Conservation (phyloP, 1,140 invertebrate genomes). For the Ceratosolen fusciceps region DNA sequence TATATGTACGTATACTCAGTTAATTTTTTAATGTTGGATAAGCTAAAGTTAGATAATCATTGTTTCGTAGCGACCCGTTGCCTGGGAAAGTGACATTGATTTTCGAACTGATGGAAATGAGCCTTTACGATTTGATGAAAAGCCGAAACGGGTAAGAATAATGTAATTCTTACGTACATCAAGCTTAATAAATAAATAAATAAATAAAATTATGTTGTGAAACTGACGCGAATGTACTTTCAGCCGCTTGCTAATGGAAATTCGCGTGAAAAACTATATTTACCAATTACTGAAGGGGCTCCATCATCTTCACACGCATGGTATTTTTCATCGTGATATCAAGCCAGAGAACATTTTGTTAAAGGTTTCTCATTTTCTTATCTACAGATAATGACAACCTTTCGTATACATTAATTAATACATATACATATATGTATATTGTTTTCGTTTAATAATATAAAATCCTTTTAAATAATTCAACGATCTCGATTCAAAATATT, state of each 20-base stretch:
- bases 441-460: too few relatives aligned
- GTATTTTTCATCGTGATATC: constrained; percentile 79
- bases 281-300: constrained; percentile 75
- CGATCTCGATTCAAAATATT: too few relatives aligned
- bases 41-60: not conserved
- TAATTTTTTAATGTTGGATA: too few relatives aligned
- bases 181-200: too few relatives aligned
- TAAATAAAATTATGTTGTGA: too few relatives aligned
- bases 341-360: constrained; percentile 82
- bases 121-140: constrained; percentile 78
- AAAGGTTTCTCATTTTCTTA: constrained; percentile 61
- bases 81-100: constrained; percentile 75
- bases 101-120: constrained; percentile 81
- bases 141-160: constrained; percentile 67
- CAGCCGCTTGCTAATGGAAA: constrained; percentile 66
- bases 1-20: not conserved
- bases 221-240: constrained; percentile 46
- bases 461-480: too few relatives aligned
- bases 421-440: too few relatives aligned
- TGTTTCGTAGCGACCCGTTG: constrained; percentile 58
- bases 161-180: too few relatives aligned
- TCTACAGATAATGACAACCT: too few relatives aligned
- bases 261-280: constrained; percentile 67
- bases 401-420: too few relatives aligned
- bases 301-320: constrained; percentile 74